Evolutionary conservation across 2,888 invertebrate species (phyloP), one percentile per base, ranked within the genome.

Genomic region (Fissipunctia ypsillon): DNA sequence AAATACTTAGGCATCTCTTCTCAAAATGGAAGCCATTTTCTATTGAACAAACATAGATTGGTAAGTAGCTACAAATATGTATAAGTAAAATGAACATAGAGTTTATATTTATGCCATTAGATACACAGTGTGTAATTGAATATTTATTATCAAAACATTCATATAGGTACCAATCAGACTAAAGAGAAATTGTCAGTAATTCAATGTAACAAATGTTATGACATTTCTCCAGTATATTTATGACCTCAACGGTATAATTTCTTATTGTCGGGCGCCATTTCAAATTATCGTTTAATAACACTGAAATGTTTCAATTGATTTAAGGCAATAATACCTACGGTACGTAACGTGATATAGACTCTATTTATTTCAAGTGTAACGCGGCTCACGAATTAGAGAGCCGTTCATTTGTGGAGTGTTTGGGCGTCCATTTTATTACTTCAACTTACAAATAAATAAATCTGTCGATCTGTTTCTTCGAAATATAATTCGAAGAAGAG

Each of bases 301-400:
- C 76, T 84, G 83, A 80, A 86, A 87, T 84, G 85, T 86, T 84
- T 87, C 88, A 90, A 90, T 89, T 90, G 90, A 90, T 90, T 88
- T 89, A 88, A 72, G 52, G 69, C 81, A 68, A 69, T 72, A 69
- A 63, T 84, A 87, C 70, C 67, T 84, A 79, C 67, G 45, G 67
- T 69, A 65, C 73, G 80, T 81, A 78, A 80, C 77, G 76, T 41
- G 77, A 82, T 83, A 83, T 79, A 84, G 71, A 74, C 83, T 80
- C 81, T 80, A 86, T 84, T 79, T 83, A 79, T 65, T 77, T 73
- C 45, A 61, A 50, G 73, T 73, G 59, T 74, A 61, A 77, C 80
- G 59, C 82, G 91, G 86, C 84, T 75, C 89, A 83, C 76, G 57
- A 88, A 85, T 81, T 43, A 61, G 56, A 66, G 71, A 76, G 22